phyloP scores from a whole-genome alignment of 2,113 vertebrate genomes.

The Pimephales promelas region DNA sequence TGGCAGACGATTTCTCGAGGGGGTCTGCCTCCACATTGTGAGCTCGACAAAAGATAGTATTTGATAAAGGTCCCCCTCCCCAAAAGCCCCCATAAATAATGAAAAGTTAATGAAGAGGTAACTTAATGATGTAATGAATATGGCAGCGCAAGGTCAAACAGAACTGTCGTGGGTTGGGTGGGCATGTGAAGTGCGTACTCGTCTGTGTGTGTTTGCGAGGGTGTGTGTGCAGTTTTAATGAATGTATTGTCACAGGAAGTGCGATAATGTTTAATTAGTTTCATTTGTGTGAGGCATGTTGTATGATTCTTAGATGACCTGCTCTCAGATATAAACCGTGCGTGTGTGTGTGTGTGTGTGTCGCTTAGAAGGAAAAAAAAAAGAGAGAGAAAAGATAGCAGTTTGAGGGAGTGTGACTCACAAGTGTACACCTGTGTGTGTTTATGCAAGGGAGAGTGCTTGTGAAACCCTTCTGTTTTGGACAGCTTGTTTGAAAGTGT shows the following conservation, averaged over 20 bases:
- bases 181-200: slow-evolving; percentile 45
- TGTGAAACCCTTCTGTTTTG: slow-evolving; percentile 47
- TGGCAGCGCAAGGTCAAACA: slow-evolving; percentile 79
- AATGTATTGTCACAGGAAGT: slow-evolving; percentile 38
- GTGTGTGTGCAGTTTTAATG: slow-evolving; percentile 33
- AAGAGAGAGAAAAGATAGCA: neutral
- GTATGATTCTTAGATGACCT: slow-evolving; percentile 25
- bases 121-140: slow-evolving; percentile 87
- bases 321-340: neutral
- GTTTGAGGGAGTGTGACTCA: slow-evolving; percentile 27
- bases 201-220: slow-evolving; percentile 37
- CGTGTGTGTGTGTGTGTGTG: slow-evolving; percentile 12
- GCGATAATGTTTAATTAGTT: slow-evolving; percentile 51
- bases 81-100: slow-evolving; percentile 78
- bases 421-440: slow-evolving; percentile 49
- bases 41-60: slow-evolving; percentile 67
- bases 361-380: neutral
- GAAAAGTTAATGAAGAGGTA: slow-evolving; percentile 87
- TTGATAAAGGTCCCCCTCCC: slow-evolving; percentile 66
- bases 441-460: slow-evolving; percentile 43
- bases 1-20: slow-evolving; percentile 52
- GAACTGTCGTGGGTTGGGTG: slow-evolving; percentile 66
- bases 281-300: slow-evolving; percentile 47
- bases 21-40: slow-evolving; percentile 42
- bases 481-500: slow-evolving; percentile 51